These are phyloP conservation scores for Larimichthys crocea DNA, from an alignment of 2,113 vertebrate genomes.

Conservation along the genomic window DNA sequence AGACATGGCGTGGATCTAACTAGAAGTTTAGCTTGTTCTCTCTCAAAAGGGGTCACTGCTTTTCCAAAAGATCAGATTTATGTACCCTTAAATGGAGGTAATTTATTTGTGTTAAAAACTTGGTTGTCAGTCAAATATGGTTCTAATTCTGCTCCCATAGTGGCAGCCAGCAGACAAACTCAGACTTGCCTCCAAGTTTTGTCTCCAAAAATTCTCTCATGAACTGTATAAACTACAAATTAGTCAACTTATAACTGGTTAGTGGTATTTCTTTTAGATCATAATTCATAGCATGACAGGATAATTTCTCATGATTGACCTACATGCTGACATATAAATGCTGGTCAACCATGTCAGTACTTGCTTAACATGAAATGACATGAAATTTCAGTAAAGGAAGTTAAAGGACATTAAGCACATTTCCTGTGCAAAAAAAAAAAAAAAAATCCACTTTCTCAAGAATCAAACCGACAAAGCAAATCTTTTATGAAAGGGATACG, in stretches of 20 bases:
- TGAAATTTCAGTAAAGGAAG: neutral
- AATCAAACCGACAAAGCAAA: conserved; percentile 38
- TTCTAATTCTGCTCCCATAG: conserved; percentile 39
- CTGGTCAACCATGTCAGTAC: conserved; percentile 11
- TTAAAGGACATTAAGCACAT: conserved; percentile 18
- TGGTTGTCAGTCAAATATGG: conserved; percentile 42
- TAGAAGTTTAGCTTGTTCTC: conserved; percentile 46
- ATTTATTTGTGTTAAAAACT: conserved; percentile 55
- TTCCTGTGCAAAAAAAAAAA: conserved; percentile 12
- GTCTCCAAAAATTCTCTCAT: conserved; percentile 45
- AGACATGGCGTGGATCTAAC: conserved; percentile 61
- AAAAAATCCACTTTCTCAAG: neutral
- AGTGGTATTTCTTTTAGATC: conserved; percentile 19
- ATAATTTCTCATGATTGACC: conserved; percentile 20
- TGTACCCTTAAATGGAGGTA: conserved; percentile 58
- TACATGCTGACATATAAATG: conserved; percentile 19
- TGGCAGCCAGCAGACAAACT: conserved; percentile 54
- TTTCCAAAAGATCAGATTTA: conserved; percentile 52
- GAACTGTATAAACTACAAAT: conserved; percentile 48
- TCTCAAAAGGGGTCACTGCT: conserved; percentile 45
- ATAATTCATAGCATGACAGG: conserved; percentile 23
- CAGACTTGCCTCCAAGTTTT: conserved; percentile 53
- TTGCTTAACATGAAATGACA: conserved; percentile 15
- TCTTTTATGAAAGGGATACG: neutral
- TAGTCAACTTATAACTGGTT: conserved; percentile 33